These are phyloP conservation scores for Apocheima hispidaria DNA, from an alignment of 2,888 invertebrate species.

Conservation along the genomic window DNA sequence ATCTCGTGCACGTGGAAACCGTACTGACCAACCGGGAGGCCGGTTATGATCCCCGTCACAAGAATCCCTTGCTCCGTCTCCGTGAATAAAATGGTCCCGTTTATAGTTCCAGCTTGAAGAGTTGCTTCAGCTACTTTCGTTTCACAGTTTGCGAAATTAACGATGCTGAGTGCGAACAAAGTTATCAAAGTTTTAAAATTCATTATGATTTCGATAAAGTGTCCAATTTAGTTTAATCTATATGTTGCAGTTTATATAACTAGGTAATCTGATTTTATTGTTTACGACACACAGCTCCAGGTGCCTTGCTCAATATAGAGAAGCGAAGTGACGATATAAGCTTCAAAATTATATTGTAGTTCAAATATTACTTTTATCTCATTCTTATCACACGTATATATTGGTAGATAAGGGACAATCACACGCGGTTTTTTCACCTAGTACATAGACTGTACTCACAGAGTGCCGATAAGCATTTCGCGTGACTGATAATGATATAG, in stretches of 20 bases:
- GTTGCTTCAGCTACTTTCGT: constrained; percentile 63
- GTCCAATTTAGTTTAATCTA: not conserved
- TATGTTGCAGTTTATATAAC: not conserved
- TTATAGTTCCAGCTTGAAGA: constrained; percentile 53
- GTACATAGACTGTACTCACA: constrained; percentile 11
- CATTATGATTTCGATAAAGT: constrained; percentile 24
- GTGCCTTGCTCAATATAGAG: constrained; percentile 5
- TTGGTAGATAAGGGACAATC: constrained; percentile 10
- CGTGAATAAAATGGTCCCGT: constrained; percentile 69
- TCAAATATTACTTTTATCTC: constrained; percentile 22
- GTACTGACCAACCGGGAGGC: constrained; percentile 82
- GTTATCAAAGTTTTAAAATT: constrained; percentile 20
- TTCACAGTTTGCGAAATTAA: constrained; percentile 35
- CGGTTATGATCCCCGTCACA: constrained; percentile 81
- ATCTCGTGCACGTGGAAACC: constrained; percentile 89
- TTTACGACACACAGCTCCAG: constrained; percentile 2
- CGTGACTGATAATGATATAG: constrained; percentile 5
- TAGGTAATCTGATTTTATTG: constrained; percentile 2
- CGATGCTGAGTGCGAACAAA: constrained; percentile 26
- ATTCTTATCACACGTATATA: constrained; percentile 12
- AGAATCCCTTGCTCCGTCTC: constrained; percentile 79
- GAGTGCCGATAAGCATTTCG: constrained; percentile 11
- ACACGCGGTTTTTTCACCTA: constrained; percentile 12
- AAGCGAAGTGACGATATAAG: constrained; percentile 11
- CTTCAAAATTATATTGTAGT: not conserved